These are phyloP conservation scores for Hydraecia micacea DNA, from an alignment of 2,888 invertebrate species.

Conservation along the genomic window DNA sequence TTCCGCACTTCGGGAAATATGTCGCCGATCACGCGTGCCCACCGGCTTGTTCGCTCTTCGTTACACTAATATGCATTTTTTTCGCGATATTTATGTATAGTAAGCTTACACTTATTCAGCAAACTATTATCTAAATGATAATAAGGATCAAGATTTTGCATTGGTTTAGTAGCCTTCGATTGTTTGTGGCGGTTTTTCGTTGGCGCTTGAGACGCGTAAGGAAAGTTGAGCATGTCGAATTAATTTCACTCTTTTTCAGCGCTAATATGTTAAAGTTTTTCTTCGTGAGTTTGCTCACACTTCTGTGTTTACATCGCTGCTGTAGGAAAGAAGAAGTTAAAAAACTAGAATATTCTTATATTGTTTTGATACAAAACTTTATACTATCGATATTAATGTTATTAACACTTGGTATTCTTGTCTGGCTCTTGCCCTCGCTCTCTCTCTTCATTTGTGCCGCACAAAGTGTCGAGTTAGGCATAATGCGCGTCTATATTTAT, in stretches of 20 bases:
- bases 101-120: conserved; percentile 40
- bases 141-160: background rate
- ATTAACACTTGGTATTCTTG: conserved; percentile 6
- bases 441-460: conserved; percentile 40
- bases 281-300: background rate
- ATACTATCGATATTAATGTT: background rate
- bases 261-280: background rate
- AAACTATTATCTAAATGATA: background rate
- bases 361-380: background rate
- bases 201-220: background rate
- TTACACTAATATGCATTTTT: conserved; percentile 78
- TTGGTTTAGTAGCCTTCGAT: background rate
- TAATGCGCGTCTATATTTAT: conserved; percentile 75
- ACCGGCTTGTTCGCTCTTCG: conserved; percentile 79
- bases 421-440: conserved; percentile 34
- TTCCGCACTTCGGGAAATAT: conserved; percentile 86
- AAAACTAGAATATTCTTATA: background rate
- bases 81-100: conserved; percentile 37
- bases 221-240: conserved; percentile 20
- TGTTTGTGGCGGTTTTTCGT: background rate
- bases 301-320: background rate
- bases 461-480: conserved; percentile 62
- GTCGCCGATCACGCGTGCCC: conserved; percentile 85
- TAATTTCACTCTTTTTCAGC: conserved; percentile 7
- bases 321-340: background rate